phyloP scores from a whole-genome alignment of 2,888 invertebrate genomes.

The Thyatira batis region DNA sequence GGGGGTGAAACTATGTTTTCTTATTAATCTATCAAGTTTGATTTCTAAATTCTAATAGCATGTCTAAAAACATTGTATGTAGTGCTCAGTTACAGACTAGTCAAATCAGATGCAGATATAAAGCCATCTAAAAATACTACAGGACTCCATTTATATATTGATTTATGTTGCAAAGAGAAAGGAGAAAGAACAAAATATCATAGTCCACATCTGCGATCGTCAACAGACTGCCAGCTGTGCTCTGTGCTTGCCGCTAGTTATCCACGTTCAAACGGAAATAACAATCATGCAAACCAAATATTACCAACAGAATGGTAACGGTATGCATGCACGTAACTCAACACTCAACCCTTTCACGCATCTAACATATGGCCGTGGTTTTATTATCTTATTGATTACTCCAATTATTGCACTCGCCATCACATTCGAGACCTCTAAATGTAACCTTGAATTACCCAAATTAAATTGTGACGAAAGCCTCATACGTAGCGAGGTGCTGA shows the following conservation, averaged over 20 bases:
- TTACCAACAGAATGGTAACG: constrained; percentile 53
- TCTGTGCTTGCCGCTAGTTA: background rate
- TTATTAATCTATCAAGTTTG: no score
- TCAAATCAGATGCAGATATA: background rate
- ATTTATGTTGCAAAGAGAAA: background rate
- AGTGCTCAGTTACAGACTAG: background rate
- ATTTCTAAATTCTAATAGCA: no score
- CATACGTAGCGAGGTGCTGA: constrained; percentile 55
- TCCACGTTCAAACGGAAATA: constrained; percentile 34
- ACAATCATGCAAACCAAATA: constrained; percentile 39
- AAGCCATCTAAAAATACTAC: background rate
- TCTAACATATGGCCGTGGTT: constrained; percentile 70
- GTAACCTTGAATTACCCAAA: constrained; percentile 61
- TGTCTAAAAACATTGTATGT: no score
- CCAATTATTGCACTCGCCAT: constrained; percentile 46
- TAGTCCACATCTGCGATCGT: background rate
- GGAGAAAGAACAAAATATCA: background rate
- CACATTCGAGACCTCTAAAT: constrained; percentile 46
- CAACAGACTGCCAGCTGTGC: background rate
- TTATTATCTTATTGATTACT: constrained; percentile 56
- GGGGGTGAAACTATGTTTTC: no score
- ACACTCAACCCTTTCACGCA: constrained; percentile 63
- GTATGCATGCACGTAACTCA: constrained; percentile 50
- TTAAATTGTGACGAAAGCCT: constrained; percentile 60
- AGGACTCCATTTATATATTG: background rate